phyloP scores from a whole-genome alignment of 2,888 invertebrate species.

The Leptopilina syphax region DNA sequence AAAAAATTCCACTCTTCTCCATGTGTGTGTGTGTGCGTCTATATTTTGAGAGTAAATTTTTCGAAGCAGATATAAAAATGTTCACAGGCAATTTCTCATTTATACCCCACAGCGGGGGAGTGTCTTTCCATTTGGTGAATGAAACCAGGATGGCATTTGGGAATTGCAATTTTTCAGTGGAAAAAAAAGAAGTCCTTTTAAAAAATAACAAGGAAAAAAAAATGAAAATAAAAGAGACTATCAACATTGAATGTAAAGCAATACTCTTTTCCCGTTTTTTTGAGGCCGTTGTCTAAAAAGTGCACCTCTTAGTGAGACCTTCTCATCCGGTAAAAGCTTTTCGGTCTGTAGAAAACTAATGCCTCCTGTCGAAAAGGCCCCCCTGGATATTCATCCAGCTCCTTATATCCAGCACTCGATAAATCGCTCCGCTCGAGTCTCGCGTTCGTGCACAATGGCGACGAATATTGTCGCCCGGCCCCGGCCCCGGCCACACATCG shows the following conservation, averaged over 20 bases:
- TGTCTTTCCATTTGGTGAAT: constrained; percentile 24
- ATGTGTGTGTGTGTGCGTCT: background rate
- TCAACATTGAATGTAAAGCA: constrained; percentile 17
- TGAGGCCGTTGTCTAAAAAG: constrained; percentile 21
- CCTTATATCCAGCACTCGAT: constrained; percentile 50
- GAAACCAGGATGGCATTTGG: constrained; percentile 31
- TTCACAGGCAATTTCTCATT: constrained; percentile 25
- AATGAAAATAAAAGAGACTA: constrained; percentile 25
- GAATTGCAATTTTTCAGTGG: constrained; percentile 34
- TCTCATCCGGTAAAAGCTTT: constrained; percentile 53
- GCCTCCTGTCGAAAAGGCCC: constrained; percentile 41
- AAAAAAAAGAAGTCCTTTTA: background rate
- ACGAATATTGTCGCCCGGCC: constrained; percentile 59
- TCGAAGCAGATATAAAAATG: background rate
- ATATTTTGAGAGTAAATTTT: constrained; percentile 22
- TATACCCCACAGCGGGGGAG: background rate
- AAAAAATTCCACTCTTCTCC: background rate
- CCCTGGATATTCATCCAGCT: constrained; percentile 40
- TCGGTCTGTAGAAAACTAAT: constrained; percentile 47
- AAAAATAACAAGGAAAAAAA: constrained; percentile 23
- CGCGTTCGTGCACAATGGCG: constrained; percentile 49
- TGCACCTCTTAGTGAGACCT: constrained; percentile 28
- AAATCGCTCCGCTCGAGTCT: constrained; percentile 50
- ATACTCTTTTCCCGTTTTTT: background rate
- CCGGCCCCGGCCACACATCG: constrained; percentile 56